Percentiles rank a stretch among this genome's conserved stretches.
Evolutionary conservation across 2,888 invertebrate genomes (phyloP).

Genomic region (Drosophila prolongata): DNA sequence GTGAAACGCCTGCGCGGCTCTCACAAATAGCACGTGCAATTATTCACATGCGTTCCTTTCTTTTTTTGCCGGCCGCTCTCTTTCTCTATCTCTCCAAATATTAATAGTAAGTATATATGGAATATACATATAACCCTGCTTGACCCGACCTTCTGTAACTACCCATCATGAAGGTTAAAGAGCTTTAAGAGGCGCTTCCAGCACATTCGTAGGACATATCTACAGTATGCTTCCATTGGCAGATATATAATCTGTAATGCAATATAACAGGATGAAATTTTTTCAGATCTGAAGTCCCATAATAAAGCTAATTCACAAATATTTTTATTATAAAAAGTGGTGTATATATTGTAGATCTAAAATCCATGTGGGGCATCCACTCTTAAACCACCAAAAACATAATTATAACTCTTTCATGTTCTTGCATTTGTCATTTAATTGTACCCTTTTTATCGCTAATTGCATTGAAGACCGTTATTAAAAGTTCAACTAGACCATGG

Average conservation of each 20-base stretch:
- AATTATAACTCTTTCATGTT: too few species aligned
- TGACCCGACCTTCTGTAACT: constrained; percentile 31
- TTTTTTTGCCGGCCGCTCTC: constrained; percentile 52
- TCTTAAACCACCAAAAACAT: too few species aligned
- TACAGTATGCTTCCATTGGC: neutral
- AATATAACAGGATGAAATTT: neutral
- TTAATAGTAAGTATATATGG: too few species aligned
- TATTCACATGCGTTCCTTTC: constrained; percentile 57
- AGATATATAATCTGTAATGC: neutral
- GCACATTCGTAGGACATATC: constrained; percentile 9
- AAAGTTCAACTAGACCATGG: neutral
- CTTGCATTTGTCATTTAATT: too few species aligned
- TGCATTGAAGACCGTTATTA: too few species aligned
- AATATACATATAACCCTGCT: constrained; percentile 23
- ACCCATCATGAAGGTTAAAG: constrained; percentile 43
- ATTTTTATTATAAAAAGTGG: neutral
- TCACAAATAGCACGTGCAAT: constrained; percentile 63
- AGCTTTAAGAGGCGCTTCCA: constrained; percentile 31
- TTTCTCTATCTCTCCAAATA: constrained; percentile 5
- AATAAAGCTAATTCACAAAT: neutral
- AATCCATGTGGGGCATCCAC: too few species aligned
- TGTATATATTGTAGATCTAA: too few species aligned
- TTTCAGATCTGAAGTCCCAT: neutral
- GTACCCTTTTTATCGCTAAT: too few species aligned
- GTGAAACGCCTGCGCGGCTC: constrained; percentile 51